These are phyloP conservation scores for Luperina nickerlii DNA, from an alignment of 2,888 invertebrate genomes.

Conservation along the genomic window DNA sequence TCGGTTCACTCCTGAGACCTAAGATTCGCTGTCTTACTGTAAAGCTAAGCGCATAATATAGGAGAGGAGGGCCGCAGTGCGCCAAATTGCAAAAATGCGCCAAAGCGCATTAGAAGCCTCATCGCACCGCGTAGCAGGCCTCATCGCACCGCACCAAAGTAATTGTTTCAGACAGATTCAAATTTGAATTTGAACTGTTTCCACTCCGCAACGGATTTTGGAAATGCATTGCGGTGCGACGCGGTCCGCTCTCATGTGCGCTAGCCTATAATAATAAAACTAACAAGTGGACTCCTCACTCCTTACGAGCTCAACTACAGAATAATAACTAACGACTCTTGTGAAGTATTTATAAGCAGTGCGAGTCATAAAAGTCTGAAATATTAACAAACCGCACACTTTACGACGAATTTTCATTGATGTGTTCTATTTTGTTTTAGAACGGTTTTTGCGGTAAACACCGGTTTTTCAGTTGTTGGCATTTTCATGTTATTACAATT, in stretches of 20 bases:
- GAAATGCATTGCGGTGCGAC: background rate
- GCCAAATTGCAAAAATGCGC: background rate
- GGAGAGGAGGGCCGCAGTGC: background rate
- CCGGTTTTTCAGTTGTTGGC: slow-evolving; percentile 26
- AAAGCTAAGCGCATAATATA: background rate
- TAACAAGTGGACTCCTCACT: slow-evolving; percentile 8
- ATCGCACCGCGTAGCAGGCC: no score
- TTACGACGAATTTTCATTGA: slow-evolving; percentile 25
- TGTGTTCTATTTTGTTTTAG: slow-evolving; percentile 24
- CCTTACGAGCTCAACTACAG: slow-evolving; percentile 18
- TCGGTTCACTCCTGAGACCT: no score
- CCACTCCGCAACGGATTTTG: background rate
- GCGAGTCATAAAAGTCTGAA: slow-evolving; percentile 31
- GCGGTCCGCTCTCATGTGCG: background rate
- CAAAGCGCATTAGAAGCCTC: background rate
- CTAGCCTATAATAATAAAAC: background rate
- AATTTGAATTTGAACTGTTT: background rate
- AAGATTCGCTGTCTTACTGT: background rate
- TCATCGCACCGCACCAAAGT: background rate
- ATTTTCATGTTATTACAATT: slow-evolving; percentile 5
- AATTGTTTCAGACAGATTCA: background rate
- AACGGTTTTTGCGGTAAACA: slow-evolving; percentile 29
- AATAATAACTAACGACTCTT: slow-evolving; percentile 29
- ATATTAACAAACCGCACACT: slow-evolving; percentile 32
- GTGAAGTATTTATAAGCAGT: slow-evolving; percentile 39